Conservation (phyloP, 2,888 invertebrate species). For the Rhingia rostrata region DNA sequence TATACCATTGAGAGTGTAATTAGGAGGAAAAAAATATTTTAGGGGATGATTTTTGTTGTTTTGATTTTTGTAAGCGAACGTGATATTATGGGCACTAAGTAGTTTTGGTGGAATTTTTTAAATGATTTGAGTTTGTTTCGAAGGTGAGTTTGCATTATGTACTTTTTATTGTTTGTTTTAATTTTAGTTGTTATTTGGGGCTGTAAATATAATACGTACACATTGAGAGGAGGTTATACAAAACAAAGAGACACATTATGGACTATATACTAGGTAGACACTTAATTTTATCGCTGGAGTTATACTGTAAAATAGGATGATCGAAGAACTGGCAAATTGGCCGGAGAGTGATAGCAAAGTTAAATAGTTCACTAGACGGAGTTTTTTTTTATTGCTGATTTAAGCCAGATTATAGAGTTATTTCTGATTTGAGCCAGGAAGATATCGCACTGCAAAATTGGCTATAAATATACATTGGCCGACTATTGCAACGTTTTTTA, state of each 20-base stretch:
- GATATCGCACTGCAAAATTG: no score
- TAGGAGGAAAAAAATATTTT: slow-evolving; percentile 1
- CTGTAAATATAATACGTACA: slow-evolving; percentile 45
- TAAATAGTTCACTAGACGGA: no score
- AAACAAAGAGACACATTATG: slow-evolving; percentile 27
- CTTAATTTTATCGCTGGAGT: slow-evolving; percentile 10
- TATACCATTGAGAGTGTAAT: slow-evolving; percentile 6
- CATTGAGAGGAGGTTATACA: slow-evolving; percentile 30
- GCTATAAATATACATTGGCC: no score
- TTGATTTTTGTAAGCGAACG: slow-evolving; percentile 18
- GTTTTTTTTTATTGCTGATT: no score
- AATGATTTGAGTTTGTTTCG: slow-evolving; percentile 34
- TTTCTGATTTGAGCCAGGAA: no score
- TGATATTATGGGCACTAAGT: slow-evolving; percentile 30
- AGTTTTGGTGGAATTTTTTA: slow-evolving; percentile 18
- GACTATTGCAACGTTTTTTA: no score
- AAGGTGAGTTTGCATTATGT: slow-evolving; percentile 33
- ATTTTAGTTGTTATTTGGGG: slow-evolving; percentile 40
- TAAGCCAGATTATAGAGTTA: no score
- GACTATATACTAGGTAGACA: neutral
- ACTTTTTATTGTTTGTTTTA: slow-evolving; percentile 17
- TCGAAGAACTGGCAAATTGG: neutral
- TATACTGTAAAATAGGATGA: slow-evolving; percentile 20
- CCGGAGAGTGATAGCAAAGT: neutral
- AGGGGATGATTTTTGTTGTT: slow-evolving; percentile 1